Conservation (phyloP, 2,888 invertebrate genomes). For the Nemotelus nigrinus region DNA sequence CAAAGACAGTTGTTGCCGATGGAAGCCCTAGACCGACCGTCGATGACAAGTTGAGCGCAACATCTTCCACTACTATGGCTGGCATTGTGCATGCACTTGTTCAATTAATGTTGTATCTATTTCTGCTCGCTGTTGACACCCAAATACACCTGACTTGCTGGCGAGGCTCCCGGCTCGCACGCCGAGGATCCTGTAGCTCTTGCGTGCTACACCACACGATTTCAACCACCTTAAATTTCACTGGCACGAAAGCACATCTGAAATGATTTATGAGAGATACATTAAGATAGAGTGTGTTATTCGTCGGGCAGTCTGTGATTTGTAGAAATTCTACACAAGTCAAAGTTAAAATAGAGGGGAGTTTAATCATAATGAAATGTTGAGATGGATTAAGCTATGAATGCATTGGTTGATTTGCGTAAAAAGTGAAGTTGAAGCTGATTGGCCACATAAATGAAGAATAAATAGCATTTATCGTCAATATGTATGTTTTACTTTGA, state of each 20-base stretch:
- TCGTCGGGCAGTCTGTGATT: neutral
- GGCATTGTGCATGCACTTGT: conserved; percentile 42
- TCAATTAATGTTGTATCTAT: neutral
- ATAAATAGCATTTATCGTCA: too few relatives aligned
- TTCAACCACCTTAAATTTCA: conserved; percentile 24
- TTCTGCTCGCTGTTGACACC: neutral
- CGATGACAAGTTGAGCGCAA: conserved; percentile 47
- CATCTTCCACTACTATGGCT: conserved; percentile 45
- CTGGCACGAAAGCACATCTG: conserved; percentile 32
- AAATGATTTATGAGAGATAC: conserved; percentile 28
- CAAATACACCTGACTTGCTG: conserved; percentile 26
- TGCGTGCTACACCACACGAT: conserved; percentile 20
- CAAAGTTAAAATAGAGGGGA: neutral
- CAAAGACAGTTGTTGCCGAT: conserved; percentile 30
- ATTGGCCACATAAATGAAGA: too few relatives aligned
- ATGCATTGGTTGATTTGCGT: too few relatives aligned
- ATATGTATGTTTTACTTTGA: too few relatives aligned
- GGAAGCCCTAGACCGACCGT: conserved; percentile 9
- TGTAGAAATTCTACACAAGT: conserved; percentile 24
- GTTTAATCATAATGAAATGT: too few relatives aligned
- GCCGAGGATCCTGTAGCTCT: conserved; percentile 10
- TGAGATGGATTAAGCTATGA: too few relatives aligned
- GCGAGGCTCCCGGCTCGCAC: neutral
- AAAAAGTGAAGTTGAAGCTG: too few relatives aligned
- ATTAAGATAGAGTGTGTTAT: neutral